Evolutionary conservation across 2,113 vertebrate genomes (phyloP), one percentile per base, ranked within the genome.

Genomic region (Haplochromis vanheusdeni): DNA sequence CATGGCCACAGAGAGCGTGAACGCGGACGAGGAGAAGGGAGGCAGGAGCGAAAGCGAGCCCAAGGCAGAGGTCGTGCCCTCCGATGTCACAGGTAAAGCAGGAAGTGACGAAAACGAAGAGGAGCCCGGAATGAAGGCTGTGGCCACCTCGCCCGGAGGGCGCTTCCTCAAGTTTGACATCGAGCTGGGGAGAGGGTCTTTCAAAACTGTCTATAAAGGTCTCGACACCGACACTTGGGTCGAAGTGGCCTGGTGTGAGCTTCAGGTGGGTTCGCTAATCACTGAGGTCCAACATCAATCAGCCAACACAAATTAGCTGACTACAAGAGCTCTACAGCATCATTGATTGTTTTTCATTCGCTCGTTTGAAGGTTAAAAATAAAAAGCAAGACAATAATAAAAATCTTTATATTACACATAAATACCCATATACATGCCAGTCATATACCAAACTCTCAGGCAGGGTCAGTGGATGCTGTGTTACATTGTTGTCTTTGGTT

Each of bases 121-220:
- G 9, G 98, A 99, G 86, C 98, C 99, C 4, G 99, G 97, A 68
- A 98, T 98, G 96, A 99, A 99, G 91, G 99, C 99, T 0, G 98
- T 99, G 70, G 98, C 98, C 95, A 99, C 99, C 68, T 99, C 99
- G 19, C 96, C 97, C 5, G 97, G 98, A 5, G 99, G 98, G 70
- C 97, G 98, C 81, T 99, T 99, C 92, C 97, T 99, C n/a, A 99
- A 99, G 96, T 99, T 99, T 93, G 98, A 99, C 93, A 99, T 99
- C 68, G 99, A 99, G 91, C 96, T 99, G 55, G 99, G 99, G 6
- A 96, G 99, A 52, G 99, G 99, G 37, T 99, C 99, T 83, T 99
- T 99, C 96, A 99, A 99, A 95, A 99, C 98, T 0, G 99, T 99
- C 90, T 99, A 99, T 87, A 99, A 99, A 90, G 99, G 99, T 6